phyloP scores from a whole-genome alignment of 2,888 invertebrate species.

The Pogonocherus hispidulus region DNA sequence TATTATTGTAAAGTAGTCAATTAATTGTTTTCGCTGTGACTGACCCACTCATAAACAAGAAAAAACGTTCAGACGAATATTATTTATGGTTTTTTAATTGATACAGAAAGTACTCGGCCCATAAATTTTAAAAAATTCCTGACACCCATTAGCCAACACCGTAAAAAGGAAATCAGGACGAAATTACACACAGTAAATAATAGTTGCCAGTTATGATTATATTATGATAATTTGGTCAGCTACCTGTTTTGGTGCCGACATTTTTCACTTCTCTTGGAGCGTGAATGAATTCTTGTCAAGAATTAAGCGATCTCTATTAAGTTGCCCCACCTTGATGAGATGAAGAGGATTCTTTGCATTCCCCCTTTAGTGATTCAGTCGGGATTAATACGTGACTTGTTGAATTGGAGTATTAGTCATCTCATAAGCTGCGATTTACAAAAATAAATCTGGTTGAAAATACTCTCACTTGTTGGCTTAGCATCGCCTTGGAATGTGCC shows the following conservation, averaged over 20 bases:
- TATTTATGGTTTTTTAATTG: no score
- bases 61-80: no score
- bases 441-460: neutral
- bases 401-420: neutral
- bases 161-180: no score
- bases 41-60: no score
- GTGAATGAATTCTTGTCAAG: slow-evolving; percentile 3
- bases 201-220: neutral
- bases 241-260: slow-evolving; percentile 4
- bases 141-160: no score
- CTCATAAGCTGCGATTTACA: neutral
- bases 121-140: no score
- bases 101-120: no score
- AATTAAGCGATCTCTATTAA: neutral
- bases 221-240: slow-evolving; percentile 4
- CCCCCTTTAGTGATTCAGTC: slow-evolving; percentile 20
- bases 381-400: neutral
- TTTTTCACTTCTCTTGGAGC: neutral
- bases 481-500: neutral
- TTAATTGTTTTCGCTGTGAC: no score
- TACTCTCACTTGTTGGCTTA: neutral
- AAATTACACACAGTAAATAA: neutral
- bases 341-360: slow-evolving; percentile 22
- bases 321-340: slow-evolving; percentile 5
- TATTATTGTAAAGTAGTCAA: no score